These are phyloP conservation scores for Enteromius treurensis DNA, from an alignment of 2,797 vertebrate species.

Conservation along the genomic window DNA sequence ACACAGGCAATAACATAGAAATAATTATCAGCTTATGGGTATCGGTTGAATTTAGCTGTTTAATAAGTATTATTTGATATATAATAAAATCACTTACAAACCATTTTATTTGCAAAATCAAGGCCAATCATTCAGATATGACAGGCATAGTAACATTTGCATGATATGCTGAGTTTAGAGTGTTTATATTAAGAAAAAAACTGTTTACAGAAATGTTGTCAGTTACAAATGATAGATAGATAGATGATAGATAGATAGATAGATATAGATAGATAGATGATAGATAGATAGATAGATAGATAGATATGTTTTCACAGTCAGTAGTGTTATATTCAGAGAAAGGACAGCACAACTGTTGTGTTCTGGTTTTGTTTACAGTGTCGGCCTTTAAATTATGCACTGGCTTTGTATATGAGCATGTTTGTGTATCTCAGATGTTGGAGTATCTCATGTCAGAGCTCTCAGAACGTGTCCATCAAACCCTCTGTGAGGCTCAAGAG, in stretches of 20 bases:
- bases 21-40: neutral
- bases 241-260: no score
- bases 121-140: neutral
- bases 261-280: no score
- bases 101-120: neutral
- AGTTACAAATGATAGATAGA: slow-evolving; percentile 7
- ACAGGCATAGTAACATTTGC: neutral
- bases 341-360: neutral
- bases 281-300: no score
- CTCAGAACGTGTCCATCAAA: slow-evolving; percentile 5
- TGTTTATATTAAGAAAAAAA: neutral
- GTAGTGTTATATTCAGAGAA: neutral
- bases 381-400: neutral
- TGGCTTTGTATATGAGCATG: neutral
- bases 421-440: slow-evolving; percentile 10
- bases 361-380: slow-evolving; percentile 23
- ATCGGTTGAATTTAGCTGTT: neutral
- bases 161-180: neutral
- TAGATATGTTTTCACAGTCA: neutral
- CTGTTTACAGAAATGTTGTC: neutral
- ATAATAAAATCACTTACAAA: neutral
- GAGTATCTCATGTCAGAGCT: slow-evolving; percentile 28
- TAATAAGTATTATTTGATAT: neutral
- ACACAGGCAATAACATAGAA: neutral
- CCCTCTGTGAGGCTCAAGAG: neutral